A percentile compares a stretch with the other conserved stretches of the same genome.
phyloP scores from a whole-genome alignment of 2,113 vertebrate genomes.

The Chitala chitala region DNA sequence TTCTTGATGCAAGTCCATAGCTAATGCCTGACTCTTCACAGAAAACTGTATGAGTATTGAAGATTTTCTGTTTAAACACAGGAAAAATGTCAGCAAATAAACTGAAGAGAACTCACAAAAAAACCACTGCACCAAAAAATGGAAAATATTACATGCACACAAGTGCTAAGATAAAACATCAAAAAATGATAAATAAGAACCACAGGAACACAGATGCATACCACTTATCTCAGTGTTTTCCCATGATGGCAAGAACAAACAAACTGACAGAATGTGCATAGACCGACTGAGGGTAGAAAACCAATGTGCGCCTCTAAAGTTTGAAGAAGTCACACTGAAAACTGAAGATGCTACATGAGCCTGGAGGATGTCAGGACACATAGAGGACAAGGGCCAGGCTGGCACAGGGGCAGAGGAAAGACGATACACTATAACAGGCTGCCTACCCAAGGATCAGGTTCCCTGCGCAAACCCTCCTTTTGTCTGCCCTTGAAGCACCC shows the following conservation, averaged over 20 bases:
- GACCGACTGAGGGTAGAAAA: not conserved
- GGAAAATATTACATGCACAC: not conserved
- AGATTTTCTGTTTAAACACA: slow-evolving; percentile 18
- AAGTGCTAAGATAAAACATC: too few relatives aligned
- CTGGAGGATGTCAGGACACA: slow-evolving; percentile 21
- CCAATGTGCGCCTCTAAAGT: not conserved
- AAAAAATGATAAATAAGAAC: too few relatives aligned
- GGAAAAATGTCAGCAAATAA: not conserved
- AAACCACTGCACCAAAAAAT: not conserved
- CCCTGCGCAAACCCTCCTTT: slow-evolving; percentile 52
- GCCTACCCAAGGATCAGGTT: slow-evolving; percentile 44
- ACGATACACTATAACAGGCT: slow-evolving; percentile 45
- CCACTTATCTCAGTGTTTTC: too few relatives aligned
- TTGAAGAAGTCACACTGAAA: slow-evolving; percentile 4
- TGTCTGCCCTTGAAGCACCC: slow-evolving; percentile 19
- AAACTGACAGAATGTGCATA: too few relatives aligned
- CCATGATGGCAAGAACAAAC: too few relatives aligned
- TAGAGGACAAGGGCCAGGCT: slow-evolving; percentile 47
- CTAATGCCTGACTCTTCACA: slow-evolving; percentile 28
- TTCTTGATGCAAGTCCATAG: slow-evolving; percentile 41
- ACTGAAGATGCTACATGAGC: slow-evolving; percentile 23
- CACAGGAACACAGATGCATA: too few relatives aligned
- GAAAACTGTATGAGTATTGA: slow-evolving; percentile 23
- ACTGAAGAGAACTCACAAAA: not conserved
- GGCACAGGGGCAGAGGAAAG: slow-evolving; percentile 41